Evolutionary conservation across 2,888 invertebrate genomes (phyloP).

Genomic region (Hoplodrina blanda): DNA sequence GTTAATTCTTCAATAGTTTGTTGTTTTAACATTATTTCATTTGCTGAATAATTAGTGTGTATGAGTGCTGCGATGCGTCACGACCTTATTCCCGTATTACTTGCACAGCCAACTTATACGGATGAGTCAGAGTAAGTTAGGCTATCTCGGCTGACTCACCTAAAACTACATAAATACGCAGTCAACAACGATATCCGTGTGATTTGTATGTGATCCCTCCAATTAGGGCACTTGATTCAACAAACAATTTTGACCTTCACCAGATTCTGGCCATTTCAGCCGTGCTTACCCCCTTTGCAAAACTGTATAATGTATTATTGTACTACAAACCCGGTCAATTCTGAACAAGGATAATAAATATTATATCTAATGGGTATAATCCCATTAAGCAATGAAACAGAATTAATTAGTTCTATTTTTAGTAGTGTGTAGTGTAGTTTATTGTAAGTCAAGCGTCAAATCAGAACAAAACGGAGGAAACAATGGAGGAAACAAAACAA

Average conservation of each 20-base stretch:
- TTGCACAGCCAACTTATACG: slow-evolving; percentile 71
- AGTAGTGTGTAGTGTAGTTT: neutral
- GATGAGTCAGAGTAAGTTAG: slow-evolving; percentile 81
- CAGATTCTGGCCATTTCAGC: slow-evolving; percentile 14
- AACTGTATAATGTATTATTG: neutral
- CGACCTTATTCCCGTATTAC: slow-evolving; percentile 77
- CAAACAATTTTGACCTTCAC: slow-evolving; percentile 34
- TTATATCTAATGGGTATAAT: neutral
- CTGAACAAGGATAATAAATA: slow-evolving; percentile 24
- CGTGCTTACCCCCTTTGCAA: neutral
- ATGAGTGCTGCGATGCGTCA: slow-evolving; percentile 82
- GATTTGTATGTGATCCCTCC: slow-evolving; percentile 45
- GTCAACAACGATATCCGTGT: slow-evolving; percentile 38
- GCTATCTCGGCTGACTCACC: slow-evolving; percentile 82
- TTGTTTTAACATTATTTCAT: slow-evolving; percentile 61
- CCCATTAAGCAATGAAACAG: slow-evolving; percentile 4
- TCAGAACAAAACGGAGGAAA: slow-evolving; percentile 11
- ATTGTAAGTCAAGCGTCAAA: slow-evolving; percentile 9
- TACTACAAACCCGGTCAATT: neutral
- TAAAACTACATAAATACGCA: slow-evolving; percentile 54
- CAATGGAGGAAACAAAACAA: slow-evolving; percentile 1
- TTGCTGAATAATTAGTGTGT: slow-evolving; percentile 70
- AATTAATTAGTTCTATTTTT: slow-evolving; percentile 17
- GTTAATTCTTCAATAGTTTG: slow-evolving; percentile 44
- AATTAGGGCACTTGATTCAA: slow-evolving; percentile 36